Percentiles rank a stretch among this genome's conserved stretches.
These are phyloP conservation scores for Scaptomyza parva DNA, from an alignment of 2,888 invertebrate species.

Conservation along the genomic window DNA sequence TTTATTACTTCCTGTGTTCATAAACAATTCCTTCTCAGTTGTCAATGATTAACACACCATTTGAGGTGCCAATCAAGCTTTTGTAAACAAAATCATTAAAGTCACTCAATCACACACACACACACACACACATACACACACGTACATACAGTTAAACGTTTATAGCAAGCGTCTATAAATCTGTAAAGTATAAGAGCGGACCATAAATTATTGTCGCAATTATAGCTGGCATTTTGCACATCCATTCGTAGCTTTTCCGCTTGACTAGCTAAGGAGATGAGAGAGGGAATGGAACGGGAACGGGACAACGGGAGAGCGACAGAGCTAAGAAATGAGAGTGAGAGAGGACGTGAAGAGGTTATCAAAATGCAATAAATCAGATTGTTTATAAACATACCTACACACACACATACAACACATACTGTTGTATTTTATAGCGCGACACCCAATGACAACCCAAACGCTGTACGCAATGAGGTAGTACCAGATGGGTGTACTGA, in stretches of 20 bases:
- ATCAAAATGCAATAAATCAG: conserved; percentile 80
- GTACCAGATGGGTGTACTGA: neutral
- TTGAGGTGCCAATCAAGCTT: conserved; percentile 29
- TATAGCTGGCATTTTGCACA: conserved; percentile 70
- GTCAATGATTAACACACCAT: conserved; percentile 31
- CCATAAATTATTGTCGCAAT: conserved; percentile 74
- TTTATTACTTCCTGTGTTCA: conserved; percentile 20
- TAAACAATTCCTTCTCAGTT: neutral
- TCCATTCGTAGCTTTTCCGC: conserved; percentile 54
- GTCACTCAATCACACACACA: conserved; percentile 31
- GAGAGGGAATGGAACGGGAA: conserved; percentile 1
- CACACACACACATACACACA: conserved; percentile 11
- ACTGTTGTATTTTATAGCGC: conserved; percentile 63
- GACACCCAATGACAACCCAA: conserved; percentile 46
- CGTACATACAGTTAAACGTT: conserved; percentile 1
- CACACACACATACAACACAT: conserved; percentile 23
- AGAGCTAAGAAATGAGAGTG: neutral
- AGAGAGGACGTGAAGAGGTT: conserved; percentile 56
- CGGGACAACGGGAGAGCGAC: neutral
- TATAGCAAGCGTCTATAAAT: conserved; percentile 53
- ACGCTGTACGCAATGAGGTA: conserved; percentile 21
- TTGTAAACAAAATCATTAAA: conserved; percentile 71
- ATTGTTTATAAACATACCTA: conserved; percentile 51
- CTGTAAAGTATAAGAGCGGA: conserved; percentile 46
- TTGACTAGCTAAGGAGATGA: conserved; percentile 38